Percentiles rank a stretch among this genome's conserved stretches.
Conservation (phyloP, 2,888 invertebrate genomes). For the Laothoe populi region DNA sequence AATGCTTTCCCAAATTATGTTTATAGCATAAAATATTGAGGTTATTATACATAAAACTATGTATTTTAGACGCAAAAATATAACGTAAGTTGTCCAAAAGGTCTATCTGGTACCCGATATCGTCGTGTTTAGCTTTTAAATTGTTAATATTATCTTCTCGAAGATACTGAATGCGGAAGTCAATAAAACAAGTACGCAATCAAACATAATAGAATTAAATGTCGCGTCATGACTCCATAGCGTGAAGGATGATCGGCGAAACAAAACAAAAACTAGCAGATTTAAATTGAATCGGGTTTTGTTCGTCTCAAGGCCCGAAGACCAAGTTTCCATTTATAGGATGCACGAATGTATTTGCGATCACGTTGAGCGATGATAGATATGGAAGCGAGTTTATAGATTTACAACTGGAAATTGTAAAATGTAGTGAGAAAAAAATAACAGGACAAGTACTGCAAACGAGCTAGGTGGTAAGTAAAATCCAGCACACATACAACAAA, state of each 20-base stretch:
- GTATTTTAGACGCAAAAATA: too few relatives aligned
- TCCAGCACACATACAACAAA: too few relatives aligned
- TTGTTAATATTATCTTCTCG: background rate
- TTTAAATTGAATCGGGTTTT: slow-evolving; percentile 59
- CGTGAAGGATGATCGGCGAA: slow-evolving; percentile 43
- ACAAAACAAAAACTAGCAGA: slow-evolving; percentile 54
- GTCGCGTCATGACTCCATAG: slow-evolving; percentile 43
- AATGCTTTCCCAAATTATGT: too few relatives aligned
- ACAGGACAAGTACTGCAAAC: too few relatives aligned
- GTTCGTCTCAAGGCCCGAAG: slow-evolving; percentile 58
- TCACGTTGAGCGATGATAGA: slow-evolving; percentile 21
- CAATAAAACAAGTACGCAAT: slow-evolving; percentile 11
- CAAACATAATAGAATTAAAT: slow-evolving; percentile 31
- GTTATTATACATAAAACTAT: too few relatives aligned
- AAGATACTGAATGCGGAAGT: slow-evolving; percentile 1
- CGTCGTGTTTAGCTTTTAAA: background rate
- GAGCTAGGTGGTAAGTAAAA: too few relatives aligned
- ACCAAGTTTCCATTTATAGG: slow-evolving; percentile 66
- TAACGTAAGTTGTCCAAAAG: too few relatives aligned
- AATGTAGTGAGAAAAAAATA: background rate
- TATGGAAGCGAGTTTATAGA: background rate
- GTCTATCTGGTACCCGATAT: too few relatives aligned
- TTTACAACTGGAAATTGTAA: background rate
- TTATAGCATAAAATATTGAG: too few relatives aligned
- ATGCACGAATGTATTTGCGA: slow-evolving; percentile 43